phyloP scores from a whole-genome alignment of 92 coral and sea anemone genomes.

The Desmophyllum pertusum region DNA sequence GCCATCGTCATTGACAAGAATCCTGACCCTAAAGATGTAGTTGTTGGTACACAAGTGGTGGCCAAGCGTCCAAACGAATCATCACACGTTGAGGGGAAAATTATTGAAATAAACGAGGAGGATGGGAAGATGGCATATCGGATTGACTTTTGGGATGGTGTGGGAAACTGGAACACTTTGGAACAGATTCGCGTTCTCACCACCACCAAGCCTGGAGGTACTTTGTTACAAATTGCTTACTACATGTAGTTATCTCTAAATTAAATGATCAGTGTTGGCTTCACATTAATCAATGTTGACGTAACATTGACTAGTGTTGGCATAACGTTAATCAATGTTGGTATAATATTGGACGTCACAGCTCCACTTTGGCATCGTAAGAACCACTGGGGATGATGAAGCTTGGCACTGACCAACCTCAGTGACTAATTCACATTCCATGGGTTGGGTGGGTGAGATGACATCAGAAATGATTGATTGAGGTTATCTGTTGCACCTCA shows the following conservation, averaged over 20 bases:
- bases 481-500: too few species aligned
- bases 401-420: not conserved
- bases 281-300: not conserved
- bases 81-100: constrained; percentile 51
- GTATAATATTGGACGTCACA: not conserved
- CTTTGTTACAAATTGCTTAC: not conserved
- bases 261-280: not conserved
- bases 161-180: constrained; percentile 57
- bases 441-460: not conserved
- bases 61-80: constrained; percentile 65
- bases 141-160: constrained; percentile 76
- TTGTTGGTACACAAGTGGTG: constrained; percentile 71
- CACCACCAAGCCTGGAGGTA: constrained; percentile 80
- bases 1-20: constrained; percentile 79
- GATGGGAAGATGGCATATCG: constrained; percentile 54
- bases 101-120: constrained; percentile 50
- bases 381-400: not conserved
- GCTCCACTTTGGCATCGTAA: not conserved
- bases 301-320: not conserved
- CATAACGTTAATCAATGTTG: not conserved
- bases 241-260: not conserved
- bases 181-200: constrained; percentile 71
- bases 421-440: too few species aligned
- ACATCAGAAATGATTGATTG: too few species aligned
- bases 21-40: constrained; percentile 69